Evolutionary conservation across 1,140 invertebrate genomes (phyloP).

Genomic region (Ectropis grisescens): DNA sequence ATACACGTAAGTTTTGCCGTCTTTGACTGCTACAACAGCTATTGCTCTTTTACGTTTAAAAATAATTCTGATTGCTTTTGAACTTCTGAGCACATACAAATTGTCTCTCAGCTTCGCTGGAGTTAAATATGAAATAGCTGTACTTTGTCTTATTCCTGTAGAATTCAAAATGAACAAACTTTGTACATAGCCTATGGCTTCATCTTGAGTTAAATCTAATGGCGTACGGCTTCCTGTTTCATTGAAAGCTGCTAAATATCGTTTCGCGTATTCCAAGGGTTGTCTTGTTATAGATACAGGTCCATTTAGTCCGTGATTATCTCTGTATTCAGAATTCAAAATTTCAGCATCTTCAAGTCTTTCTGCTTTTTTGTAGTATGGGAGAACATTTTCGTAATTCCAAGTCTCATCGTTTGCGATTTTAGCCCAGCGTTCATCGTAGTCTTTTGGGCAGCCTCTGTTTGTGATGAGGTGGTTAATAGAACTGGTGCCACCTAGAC

Average conservation of each 20-base stretch:
- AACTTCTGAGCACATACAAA: constrained; percentile 2
- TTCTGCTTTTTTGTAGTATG: constrained; percentile 8
- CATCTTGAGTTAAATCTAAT: neutral
- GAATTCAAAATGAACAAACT: neutral
- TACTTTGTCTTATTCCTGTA: constrained; percentile 4
- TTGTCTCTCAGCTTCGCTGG: constrained; percentile 1
- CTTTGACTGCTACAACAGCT: neutral
- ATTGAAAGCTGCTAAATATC: constrained; percentile 1
- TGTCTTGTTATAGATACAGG: constrained; percentile 3
- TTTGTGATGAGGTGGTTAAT: constrained; percentile 4
- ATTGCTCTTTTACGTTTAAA: constrained; percentile 4
- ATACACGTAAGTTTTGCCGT: neutral
- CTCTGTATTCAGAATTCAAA: neutral
- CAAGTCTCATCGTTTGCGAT: constrained; percentile 2
- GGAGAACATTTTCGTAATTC: constrained; percentile 7
- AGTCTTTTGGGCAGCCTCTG: constrained; percentile 1
- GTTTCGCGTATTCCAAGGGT: neutral
- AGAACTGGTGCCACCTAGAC: constrained; percentile 4
- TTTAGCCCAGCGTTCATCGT: constrained; percentile 1
- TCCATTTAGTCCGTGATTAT: constrained; percentile 5
- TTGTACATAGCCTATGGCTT: neutral
- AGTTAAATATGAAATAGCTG: constrained; percentile 1
- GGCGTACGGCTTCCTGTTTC: constrained; percentile 1
- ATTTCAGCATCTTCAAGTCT: constrained; percentile 5
- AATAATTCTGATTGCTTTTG: constrained; percentile 4